Evolutionary conservation across 35 echinoderm and acorn worm species (phyloP), one percentile per base, ranked within the genome.

Genomic region (Apostichopus parvimensis): DNA sequence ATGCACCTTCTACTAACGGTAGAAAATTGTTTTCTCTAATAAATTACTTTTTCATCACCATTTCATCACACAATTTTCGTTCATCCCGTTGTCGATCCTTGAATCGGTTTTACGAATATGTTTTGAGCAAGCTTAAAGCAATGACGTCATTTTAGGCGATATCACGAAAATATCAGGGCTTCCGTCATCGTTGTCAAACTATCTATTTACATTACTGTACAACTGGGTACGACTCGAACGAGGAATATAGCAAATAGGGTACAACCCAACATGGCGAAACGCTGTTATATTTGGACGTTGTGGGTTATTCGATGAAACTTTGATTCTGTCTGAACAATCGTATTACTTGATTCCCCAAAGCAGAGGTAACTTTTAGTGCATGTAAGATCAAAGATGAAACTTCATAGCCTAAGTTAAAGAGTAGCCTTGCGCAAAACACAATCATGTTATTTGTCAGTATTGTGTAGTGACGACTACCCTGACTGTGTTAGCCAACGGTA

Each of bases 151-250:
- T 75, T 75, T 75, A 20, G 71, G 71, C 14, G 71, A 75, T 75
- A 75, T 75, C 71, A 75, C 20, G n/a, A 75, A 75, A 75, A 75
- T 75, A 75, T 75, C 71, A 13, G 71, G 71, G 71, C 71, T 75
- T 75, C 71, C 71, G 71, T 75, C 71, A 75, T 21, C 14, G 71
- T 18, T 75, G 71, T 75, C 71, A 24, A 18, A n/a, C 71, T 13
- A 75, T 75, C 11, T 68, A 75, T 75, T 75, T 75, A 75, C 17
- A 75, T 22, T 18, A 18, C 15, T 18, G 71, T 75, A 18, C 9
- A 6, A 73, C 1, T 73, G 70, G 7, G 71, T 75, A 22, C 17
- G 0, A 13, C 10, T 18, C 18, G 71, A 7, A 22, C 71, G 15
- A 75, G 71, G 58, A 61, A 8, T 61, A 45, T 45, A 45, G 34